Evolutionary conservation across 1,140 invertebrate species (phyloP), one percentile per base, ranked within the genome.

Genomic region (Galleria mellonella): DNA sequence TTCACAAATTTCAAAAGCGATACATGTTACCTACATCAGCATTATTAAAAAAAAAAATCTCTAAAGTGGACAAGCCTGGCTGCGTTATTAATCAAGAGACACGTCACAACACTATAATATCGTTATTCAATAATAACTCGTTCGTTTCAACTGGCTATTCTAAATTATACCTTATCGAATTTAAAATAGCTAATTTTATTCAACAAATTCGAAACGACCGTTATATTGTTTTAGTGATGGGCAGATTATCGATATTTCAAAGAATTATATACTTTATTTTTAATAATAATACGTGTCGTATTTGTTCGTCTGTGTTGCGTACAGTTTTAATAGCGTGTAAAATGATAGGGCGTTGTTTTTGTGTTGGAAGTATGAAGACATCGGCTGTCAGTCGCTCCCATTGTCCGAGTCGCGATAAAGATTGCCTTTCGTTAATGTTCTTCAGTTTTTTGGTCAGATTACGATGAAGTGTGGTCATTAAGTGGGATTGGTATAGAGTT

Each of bases 81-180:
- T 72, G 75, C 77, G 79, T 82, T 82, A 82, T 79, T 79, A 83
- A 83, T 83, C 75, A 79, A 76, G 72, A 33, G 59, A 68, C 69
- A 67, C 72, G 78, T 83, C 78, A 83, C 66, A 83, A 83, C 75
- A 83, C 73, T 70, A 69, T 71, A 72, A 82, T 79, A 79, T 77
- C 67, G 63, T 71, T 70, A 72, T 72, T 75, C 70, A 71, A 71
- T 78, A 77, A 82, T 76, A 83, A 79, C 75, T 72, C 71, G 69
- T 82, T 77, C 48, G 46, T 50, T 51, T 47, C 17, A 23, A 23
- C 17, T 6, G 2, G 17, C 17, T 23, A 29, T n/a, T 9, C 9
- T 11, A 33, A 44, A 23, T 23, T 23, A 6, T 6, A 23, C 17
- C 17, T 23, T 23, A 23, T 23, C 2, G 2, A 2, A 3, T 23